Evolutionary conservation across 1,140 invertebrate species (phyloP).

Genomic region (Euglossa dilemma): DNA sequence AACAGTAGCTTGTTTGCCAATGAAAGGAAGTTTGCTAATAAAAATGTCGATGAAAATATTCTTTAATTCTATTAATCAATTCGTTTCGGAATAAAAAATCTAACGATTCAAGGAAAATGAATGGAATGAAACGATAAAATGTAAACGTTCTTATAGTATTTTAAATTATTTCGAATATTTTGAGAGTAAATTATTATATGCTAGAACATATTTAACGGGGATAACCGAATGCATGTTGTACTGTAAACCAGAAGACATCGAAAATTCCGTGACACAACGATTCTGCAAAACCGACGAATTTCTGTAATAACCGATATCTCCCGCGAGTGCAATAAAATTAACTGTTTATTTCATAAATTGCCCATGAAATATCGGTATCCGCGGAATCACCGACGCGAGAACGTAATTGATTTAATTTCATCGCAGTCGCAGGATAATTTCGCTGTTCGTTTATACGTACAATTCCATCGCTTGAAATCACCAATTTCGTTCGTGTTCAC

Average conservation of each 20-base stretch:
- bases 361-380: constrained; percentile 10
- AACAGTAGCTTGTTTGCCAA: neutral
- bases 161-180: neutral
- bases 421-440: neutral
- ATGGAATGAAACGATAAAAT: no score
- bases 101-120: no score
- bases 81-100: no score
- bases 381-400: neutral
- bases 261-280: neutral
- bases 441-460: neutral
- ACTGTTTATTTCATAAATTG: constrained; percentile 30
- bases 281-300: neutral
- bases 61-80: no score
- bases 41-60: no score
- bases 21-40: neutral
- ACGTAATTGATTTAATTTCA: constrained; percentile 31
- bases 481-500: neutral
- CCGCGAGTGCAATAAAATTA: neutral
- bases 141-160: no score
- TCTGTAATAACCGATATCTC: neutral
- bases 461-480: constrained; percentile 3
- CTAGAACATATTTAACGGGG: neutral
- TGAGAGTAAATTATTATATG: neutral
- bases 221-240: neutral
- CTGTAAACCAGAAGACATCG: neutral